These are phyloP conservation scores for Gadus macrocephalus DNA, from an alignment of 2,113 vertebrate species.

Conservation along the genomic window DNA sequence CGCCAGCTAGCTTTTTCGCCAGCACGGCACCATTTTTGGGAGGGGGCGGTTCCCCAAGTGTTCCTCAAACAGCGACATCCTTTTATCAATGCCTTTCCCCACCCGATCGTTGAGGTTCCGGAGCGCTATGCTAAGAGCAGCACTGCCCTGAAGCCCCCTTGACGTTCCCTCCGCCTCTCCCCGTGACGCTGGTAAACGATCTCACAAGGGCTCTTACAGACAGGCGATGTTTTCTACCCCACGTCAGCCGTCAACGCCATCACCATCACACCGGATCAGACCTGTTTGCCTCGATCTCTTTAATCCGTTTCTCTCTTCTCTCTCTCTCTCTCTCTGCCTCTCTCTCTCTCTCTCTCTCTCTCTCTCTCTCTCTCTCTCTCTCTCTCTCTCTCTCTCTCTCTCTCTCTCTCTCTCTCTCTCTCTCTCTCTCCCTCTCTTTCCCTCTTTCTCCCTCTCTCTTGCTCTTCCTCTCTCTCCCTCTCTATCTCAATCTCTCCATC, in stretches of 20 bases:
- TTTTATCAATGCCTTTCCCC: too few species aligned
- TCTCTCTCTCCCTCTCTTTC: not conserved
- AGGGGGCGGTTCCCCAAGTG: too few species aligned
- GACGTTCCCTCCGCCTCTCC: too few species aligned
- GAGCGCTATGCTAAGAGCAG: too few species aligned
- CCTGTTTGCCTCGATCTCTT: not conserved
- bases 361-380: not conserved
- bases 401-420: not conserved
- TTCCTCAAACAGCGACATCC: too few species aligned
- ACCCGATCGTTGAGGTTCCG: too few species aligned
- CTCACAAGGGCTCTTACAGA: too few species aligned
- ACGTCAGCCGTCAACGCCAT: not conserved
- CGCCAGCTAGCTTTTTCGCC: too few species aligned
- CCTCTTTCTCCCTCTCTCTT: not conserved
- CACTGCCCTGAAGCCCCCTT: too few species aligned
- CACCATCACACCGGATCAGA: not conserved
- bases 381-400: not conserved
- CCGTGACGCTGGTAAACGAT: not conserved
- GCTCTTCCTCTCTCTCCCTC: not conserved
- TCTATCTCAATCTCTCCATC: not conserved
- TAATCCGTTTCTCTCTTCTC: not conserved
- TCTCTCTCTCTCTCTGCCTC: not conserved
- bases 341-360: not conserved
- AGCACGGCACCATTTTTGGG: too few species aligned
- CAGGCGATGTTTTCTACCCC: not conserved